phyloP scores from a whole-genome alignment of 2,888 invertebrate species.

The Tetanocera ferruginea region DNA sequence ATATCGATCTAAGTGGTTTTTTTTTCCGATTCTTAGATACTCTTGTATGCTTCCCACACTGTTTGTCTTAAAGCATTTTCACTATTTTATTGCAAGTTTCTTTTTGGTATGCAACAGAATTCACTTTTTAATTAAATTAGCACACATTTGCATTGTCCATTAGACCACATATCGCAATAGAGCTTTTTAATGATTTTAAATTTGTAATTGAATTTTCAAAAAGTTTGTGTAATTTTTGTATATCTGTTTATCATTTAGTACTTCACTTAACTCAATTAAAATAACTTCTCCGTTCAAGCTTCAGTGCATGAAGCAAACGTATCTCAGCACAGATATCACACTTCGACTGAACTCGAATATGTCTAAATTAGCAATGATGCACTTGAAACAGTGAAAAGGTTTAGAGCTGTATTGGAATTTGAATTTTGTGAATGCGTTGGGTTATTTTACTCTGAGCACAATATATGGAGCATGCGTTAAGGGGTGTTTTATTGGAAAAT shows the following conservation, averaged over 20 bases:
- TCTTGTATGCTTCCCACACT: neutral
- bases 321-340: neutral
- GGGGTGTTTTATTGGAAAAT: conserved; percentile 40
- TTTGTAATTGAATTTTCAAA: neutral
- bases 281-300: neutral
- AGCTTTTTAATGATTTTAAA: neutral
- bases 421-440: conserved; percentile 15
- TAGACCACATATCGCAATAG: conserved; percentile 10
- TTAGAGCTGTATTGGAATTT: conserved; percentile 28
- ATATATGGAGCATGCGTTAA: conserved; percentile 42
- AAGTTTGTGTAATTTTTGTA: neutral
- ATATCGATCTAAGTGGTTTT: neutral
- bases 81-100: neutral
- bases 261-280: neutral
- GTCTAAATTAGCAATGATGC: conserved; percentile 14
- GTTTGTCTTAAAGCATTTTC: neutral
- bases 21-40: neutral
- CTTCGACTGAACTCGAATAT: conserved; percentile 31
- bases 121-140: conserved; percentile 39
- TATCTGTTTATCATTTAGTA: neutral
- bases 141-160: conserved; percentile 27
- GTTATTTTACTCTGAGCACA: conserved; percentile 5
- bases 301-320: too few relatives aligned
- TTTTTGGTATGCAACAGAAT: neutral
- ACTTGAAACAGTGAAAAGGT: conserved; percentile 25